These are phyloP conservation scores for Pherbina coryleti DNA, from an alignment of 2,888 invertebrate species.

Conservation along the genomic window DNA sequence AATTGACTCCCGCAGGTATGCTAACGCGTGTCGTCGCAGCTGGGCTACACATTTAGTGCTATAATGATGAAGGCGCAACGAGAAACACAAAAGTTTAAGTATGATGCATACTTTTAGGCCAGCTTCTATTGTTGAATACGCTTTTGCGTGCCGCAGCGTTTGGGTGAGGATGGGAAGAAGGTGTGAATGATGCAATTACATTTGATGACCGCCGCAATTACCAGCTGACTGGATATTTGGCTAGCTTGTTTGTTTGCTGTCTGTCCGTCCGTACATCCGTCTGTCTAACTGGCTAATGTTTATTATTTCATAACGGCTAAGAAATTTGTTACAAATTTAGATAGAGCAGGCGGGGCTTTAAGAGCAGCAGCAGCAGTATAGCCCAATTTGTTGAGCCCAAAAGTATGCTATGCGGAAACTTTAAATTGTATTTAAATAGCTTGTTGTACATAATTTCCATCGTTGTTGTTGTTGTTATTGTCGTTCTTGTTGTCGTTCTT, in stretches of 20 bases:
- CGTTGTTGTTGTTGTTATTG: no score
- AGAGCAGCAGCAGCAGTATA: neutral
- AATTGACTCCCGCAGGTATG: constrained; percentile 18
- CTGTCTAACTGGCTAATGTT: constrained; percentile 18
- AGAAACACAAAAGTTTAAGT: neutral
- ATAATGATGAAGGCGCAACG: no score
- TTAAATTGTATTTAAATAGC: constrained; percentile 20
- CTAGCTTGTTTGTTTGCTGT: neutral
- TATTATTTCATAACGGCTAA: constrained; percentile 30
- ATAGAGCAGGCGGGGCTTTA: neutral
- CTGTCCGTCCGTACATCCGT: neutral
- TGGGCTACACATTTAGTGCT: neutral
- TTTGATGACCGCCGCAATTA: constrained; percentile 34
- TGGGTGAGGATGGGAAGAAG: neutral
- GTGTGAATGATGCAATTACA: constrained; percentile 34
- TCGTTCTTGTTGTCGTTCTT: no score
- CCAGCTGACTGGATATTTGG: neutral
- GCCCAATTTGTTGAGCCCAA: constrained; percentile 18
- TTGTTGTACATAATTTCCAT: neutral
- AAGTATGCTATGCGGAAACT: constrained; percentile 25
- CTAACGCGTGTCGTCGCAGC: constrained; percentile 10
- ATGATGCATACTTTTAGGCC: constrained; percentile 19
- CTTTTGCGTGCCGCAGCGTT: neutral
- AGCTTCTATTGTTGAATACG: neutral
- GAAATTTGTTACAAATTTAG: neutral